Conservation (phyloP, 2,888 invertebrate species). For the Gerris lacustris region DNA sequence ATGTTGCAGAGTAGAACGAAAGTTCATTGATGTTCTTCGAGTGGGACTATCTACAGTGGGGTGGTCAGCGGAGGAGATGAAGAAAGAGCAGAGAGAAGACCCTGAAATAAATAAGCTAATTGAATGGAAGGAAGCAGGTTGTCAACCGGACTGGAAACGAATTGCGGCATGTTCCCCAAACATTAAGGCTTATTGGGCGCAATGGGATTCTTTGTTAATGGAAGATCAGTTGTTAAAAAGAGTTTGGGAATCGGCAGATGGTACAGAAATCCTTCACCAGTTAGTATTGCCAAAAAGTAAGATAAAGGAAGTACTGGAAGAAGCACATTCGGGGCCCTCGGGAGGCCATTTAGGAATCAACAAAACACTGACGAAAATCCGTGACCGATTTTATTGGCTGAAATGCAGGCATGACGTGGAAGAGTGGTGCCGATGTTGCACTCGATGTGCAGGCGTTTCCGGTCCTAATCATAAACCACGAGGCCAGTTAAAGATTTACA, state of each 20-base stretch:
- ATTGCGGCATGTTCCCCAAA: not conserved
- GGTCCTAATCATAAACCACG: conserved; percentile 20
- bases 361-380: conserved; percentile 29
- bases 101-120: conserved; percentile 1
- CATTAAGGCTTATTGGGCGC: conserved; percentile 4
- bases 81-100: conserved; percentile 6
- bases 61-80: not conserved
- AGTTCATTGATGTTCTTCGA: not conserved
- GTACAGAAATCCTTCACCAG: conserved; percentile 21
- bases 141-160: not conserved
- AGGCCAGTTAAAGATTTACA: conserved; percentile 27
- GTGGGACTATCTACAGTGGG: not conserved
- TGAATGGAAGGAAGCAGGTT: not conserved
- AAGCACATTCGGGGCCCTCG: conserved; percentile 27
- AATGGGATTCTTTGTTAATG: conserved; percentile 23
- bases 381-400: conserved; percentile 30
- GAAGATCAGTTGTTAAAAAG: conserved; percentile 21
- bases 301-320: conserved; percentile 23
- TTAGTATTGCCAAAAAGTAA: conserved; percentile 22
- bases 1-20: conserved; percentile 7
- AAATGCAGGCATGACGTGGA: conserved; percentile 24
- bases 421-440: conserved; percentile 29
- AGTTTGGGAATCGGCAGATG: conserved; percentile 11
- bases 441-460: conserved; percentile 21
- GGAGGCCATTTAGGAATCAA: conserved; percentile 32